Evolutionary conservation across 2,888 invertebrate species (phyloP).

Genomic region (Tinea trinotella): DNA sequence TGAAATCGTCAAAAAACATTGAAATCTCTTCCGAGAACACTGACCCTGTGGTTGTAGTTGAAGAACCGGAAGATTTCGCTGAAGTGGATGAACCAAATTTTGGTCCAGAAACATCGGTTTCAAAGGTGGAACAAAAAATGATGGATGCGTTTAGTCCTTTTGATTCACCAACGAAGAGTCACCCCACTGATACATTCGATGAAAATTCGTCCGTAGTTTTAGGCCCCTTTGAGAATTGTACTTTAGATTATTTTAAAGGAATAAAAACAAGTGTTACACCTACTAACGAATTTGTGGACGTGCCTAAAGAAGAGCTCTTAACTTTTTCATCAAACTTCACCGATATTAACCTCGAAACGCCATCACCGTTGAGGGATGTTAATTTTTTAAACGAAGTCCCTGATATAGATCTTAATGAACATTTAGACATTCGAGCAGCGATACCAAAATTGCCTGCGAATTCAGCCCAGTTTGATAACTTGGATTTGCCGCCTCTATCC

Average conservation of each 20-base stretch:
- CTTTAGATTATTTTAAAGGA: constrained; percentile 63
- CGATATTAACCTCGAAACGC: constrained; percentile 61
- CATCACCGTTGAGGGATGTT: constrained; percentile 56
- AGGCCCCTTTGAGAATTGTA: constrained; percentile 72
- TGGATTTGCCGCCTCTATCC: constrained; percentile 29
- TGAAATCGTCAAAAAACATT: too few relatives aligned
- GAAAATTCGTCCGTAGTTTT: constrained; percentile 70
- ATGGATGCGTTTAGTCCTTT: constrained; percentile 52
- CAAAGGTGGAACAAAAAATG: constrained; percentile 45
- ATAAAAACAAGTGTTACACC: constrained; percentile 47
- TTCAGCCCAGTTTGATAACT: not conserved
- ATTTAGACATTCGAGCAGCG: constrained; percentile 23
- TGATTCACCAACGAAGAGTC: constrained; percentile 61
- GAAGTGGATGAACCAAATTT: constrained; percentile 28
- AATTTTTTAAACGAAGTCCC: constrained; percentile 65
- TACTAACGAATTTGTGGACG: constrained; percentile 39
- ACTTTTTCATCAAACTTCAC: constrained; percentile 71
- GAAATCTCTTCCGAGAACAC: not conserved
- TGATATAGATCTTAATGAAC: constrained; percentile 44
- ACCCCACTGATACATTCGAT: constrained; percentile 58
- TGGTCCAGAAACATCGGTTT: constrained; percentile 33
- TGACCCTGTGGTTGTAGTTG: not conserved
- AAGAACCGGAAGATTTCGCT: not conserved
- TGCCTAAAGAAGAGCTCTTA: constrained; percentile 60
- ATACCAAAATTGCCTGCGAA: not conserved